Base-by-base conservation (phyloP, 2,113 vertebrate species). In the Blennius ocellaris region DNA sequence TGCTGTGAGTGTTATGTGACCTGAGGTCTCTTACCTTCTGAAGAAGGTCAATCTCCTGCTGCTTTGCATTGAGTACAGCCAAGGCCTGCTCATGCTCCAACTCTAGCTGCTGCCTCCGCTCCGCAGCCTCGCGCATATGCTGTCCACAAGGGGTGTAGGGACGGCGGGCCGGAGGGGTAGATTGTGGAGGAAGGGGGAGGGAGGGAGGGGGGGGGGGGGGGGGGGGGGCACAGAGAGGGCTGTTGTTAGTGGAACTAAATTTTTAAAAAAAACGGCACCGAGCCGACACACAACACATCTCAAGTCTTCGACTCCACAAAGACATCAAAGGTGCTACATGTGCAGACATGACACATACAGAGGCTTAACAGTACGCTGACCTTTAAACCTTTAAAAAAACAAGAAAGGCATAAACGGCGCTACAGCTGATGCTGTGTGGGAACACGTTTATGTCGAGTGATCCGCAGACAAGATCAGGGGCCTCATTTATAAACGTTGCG, bases 61-160 rank as follows among this genome's bases (percentile, higher is more conserved):
- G 97, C 90, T 98, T 99, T 92, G 97, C 95, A 87, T 93, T 97
- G 94, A 99, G 97, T 49, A 96, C 95, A 79, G 96, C 97, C 97
- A 99, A 94, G 90, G 97, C 97, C 90, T 99, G 96, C 91, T 97
- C 97, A 98, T 99, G 97, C 96, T 99, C 97, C 93, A 97, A 80
- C 88, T 98, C 96, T 95, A 99, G 94, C 94, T 98, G 97, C 95
- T 99, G 97, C 95, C 97, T 93, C 94, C 97, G 94, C 68, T 98
- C 97, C 39, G 97, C 97, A 91, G 97, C 96, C 96, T 98, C 97
- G 60, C 97, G 96, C 97, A 99, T 99, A 94, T 99, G 97, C 97
- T 99, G 94, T 74, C 85, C 82, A 14, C 80, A 78, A 84, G 82
- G 81, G 81, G 63, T 71, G 84, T 63, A 71, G 72, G 74, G 78